These are phyloP conservation scores for Chironomus riparius DNA, from an alignment of 2,888 invertebrate species.

Conservation along the genomic window DNA sequence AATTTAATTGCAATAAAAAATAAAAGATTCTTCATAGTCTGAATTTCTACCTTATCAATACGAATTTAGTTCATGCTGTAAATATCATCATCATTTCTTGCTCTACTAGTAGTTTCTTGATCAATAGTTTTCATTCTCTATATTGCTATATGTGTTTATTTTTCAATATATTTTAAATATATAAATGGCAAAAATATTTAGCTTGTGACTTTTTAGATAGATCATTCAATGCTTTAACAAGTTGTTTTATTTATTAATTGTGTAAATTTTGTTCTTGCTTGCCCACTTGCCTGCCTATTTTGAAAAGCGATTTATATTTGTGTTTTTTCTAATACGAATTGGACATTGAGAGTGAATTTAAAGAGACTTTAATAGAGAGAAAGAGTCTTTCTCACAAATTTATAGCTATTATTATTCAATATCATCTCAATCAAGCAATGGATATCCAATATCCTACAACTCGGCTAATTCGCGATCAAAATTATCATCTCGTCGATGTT, in stretches of 20 bases:
- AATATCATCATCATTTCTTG: background rate
- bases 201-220: background rate
- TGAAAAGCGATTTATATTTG: background rate
- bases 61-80: background rate
- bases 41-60: conserved; percentile 2
- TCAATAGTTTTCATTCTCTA: background rate
- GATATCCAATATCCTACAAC: no score
- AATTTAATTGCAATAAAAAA: background rate
- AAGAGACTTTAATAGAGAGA: background rate
- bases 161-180: no score
- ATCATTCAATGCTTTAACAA: background rate
- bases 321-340: background rate
- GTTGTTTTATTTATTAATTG: background rate
- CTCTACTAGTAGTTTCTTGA: background rate
- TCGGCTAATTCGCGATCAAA: conserved; percentile 21
- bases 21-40: background rate
- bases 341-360: background rate
- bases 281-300: background rate
- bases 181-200: background rate
- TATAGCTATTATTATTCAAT: no score
- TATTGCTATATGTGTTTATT: background rate
- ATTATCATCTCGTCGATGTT: background rate
- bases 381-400: background rate
- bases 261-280: background rate
- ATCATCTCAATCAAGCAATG: no score